Evolutionary conservation across 2,113 vertebrate species (phyloP).

Genomic region (Turnix velox): DNA sequence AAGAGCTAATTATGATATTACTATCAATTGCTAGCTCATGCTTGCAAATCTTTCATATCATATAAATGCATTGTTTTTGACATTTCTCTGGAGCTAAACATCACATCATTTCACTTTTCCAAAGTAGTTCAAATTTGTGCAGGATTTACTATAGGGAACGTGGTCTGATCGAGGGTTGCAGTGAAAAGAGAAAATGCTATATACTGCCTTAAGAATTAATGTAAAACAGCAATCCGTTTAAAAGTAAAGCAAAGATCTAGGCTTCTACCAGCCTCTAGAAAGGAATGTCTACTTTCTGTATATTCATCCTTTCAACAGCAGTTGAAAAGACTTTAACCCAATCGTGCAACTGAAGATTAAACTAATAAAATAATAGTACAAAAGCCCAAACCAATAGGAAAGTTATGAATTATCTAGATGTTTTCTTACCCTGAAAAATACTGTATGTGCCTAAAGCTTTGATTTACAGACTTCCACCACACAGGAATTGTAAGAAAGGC

Average conservation of each 20-base stretch:
- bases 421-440: neutral
- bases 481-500: neutral
- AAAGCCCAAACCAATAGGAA: neutral
- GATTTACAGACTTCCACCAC: neutral
- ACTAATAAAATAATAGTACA: too few relatives aligned
- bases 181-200: neutral
- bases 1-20: conserved; percentile 69
- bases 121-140: conserved; percentile 1
- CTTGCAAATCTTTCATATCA: conserved; percentile 53
- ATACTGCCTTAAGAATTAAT: neutral
- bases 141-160: neutral
- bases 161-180: neutral
- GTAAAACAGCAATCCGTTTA: neutral
- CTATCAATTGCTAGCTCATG: conserved; percentile 53
- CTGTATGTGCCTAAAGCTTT: neutral
- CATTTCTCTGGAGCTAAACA: conserved; percentile 55
- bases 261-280: neutral
- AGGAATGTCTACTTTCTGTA: neutral
- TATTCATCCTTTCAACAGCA: neutral
- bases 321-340: neutral
- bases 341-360: neutral
- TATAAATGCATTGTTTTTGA: conserved; percentile 65
- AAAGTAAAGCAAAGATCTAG: neutral
- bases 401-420: neutral
- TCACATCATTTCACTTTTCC: conserved; percentile 56